Evolutionary conservation across 2,797 vertebrate genomes (phyloP).

Genomic region (Notolepis coatsorum): DNA sequence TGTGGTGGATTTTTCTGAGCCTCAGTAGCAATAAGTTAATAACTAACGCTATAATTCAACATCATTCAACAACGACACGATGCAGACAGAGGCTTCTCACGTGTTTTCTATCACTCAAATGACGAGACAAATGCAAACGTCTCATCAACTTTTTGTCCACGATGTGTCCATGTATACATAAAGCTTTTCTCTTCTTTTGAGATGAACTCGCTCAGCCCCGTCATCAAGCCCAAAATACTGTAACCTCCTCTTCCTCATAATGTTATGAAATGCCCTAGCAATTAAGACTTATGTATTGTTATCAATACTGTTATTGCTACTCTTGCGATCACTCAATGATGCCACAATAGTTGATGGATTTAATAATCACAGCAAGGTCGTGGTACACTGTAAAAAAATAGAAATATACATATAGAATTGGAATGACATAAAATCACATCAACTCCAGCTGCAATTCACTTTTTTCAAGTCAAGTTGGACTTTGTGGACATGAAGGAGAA

Average conservation of each 20-base stretch:
- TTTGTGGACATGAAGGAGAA: background rate
- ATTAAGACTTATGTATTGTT: conserved; percentile 64
- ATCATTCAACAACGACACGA: too few relatives aligned
- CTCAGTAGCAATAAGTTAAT: too few relatives aligned
- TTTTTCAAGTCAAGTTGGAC: background rate
- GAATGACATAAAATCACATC: conserved; percentile 48
- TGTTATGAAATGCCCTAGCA: conserved; percentile 45
- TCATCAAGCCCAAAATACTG: conserved; percentile 9
- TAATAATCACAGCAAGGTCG: conserved; percentile 37
- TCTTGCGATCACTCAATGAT: conserved; percentile 52
- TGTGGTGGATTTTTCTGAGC: too few relatives aligned
- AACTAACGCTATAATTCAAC: conserved; percentile 24
- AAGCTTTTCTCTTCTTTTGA: conserved; percentile 7
- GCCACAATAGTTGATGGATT: conserved; percentile 24
- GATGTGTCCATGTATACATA: background rate
- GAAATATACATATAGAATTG: conserved; percentile 5
- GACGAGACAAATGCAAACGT: background rate
- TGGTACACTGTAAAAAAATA: conserved; percentile 55
- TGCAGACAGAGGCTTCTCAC: too few relatives aligned
- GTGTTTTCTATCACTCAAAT: conserved; percentile 18
- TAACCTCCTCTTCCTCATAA: conserved; percentile 28
- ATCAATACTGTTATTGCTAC: conserved; percentile 61
- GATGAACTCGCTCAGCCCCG: conserved; percentile 15
- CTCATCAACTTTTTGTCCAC: conserved; percentile 1
- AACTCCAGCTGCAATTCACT: conserved; percentile 57